Conservation (phyloP, 2,113 vertebrate species). For the Pseudorhombus dupliciocellatus region DNA sequence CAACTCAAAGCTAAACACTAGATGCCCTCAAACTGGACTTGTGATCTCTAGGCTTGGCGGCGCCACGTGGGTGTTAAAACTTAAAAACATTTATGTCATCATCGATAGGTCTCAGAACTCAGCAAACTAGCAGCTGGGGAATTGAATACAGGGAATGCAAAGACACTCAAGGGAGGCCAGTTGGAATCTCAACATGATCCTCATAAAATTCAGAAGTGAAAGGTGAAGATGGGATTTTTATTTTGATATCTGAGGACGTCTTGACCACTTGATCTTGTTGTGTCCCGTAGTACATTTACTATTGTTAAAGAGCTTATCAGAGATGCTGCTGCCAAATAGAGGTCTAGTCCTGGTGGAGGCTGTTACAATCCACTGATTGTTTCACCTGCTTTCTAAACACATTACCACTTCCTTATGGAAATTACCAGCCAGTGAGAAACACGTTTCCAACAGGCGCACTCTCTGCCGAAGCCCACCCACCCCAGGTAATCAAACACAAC, state of each 20-base stretch:
- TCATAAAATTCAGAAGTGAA: not conserved
- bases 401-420: conserved; percentile 26
- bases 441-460: conserved; percentile 16
- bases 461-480: conserved; percentile 16
- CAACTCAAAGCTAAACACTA: too few species aligned
- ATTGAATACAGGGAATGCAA: too few species aligned
- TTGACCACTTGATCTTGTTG: not conserved
- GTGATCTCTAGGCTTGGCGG: too few species aligned
- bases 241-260: not conserved
- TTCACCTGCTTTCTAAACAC: conserved; percentile 21
- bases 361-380: conserved; percentile 21
- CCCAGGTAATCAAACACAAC: conserved; percentile 14
- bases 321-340: conserved; percentile 12
- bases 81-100: too few species aligned
- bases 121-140: too few species aligned
- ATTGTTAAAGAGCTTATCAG: conserved; percentile 2
- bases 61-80: too few species aligned
- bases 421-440: conserved; percentile 19
- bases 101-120: too few species aligned
- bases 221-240: too few species aligned
- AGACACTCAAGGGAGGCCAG: too few species aligned
- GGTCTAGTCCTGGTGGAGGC: not conserved
- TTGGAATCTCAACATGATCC: not conserved
- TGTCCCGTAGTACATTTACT: not conserved
- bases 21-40: too few species aligned